Evolutionary conservation across 2,113 vertebrate species (phyloP), one percentile per base, ranked within the genome.

Genomic region (Fukomys damarensis): DNA sequence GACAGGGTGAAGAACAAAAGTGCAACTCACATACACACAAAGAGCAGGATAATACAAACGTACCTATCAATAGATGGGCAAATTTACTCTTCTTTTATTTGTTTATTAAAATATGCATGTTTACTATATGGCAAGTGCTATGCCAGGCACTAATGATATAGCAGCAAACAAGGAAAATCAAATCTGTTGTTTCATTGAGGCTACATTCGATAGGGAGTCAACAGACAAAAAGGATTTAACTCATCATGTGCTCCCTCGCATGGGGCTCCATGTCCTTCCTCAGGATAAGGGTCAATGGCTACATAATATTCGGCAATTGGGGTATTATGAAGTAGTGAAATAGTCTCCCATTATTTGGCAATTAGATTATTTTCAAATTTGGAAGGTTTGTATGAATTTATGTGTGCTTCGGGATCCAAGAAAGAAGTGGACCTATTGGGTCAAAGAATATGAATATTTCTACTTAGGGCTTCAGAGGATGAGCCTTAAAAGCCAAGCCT

Each of bases 41-140:
- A 84, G 81, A 61, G 28, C 26, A 46, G 41, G 16, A 63, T 17
- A 1, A 84, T 32, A 35, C 49, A 54, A 52, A 54, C 63, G 38
- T 3, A 3, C 2, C 35, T 24, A 26, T 30, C 2, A 30, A 19
- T n/a, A 68, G 0, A 19, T 35, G 12, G 17, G 17, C 4, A 56
- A 46, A 49, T 30, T 9, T 30, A 32, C 10, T 38, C 59, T 68
- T 58, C 12, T 65, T 24, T 49, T 84, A 30, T 7, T 86, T 68
- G 3, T 72, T 72, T 54, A 22, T 86, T 58, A 32, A 79, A 61
- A 30, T 63, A 43, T 56, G 65, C 41, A 26, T n/a, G 30, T 49
- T 82, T 86, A 28, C 26, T 11, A 20, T 11, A 12, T 86, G 41
- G 38, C 56, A 89, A 89, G 65, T 74, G 12, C 35, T 61, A 0